Evolutionary conservation across 2,888 invertebrate genomes (phyloP), one percentile per base, ranked within the genome.

Genomic region (Muschampia plurimacula): DNA sequence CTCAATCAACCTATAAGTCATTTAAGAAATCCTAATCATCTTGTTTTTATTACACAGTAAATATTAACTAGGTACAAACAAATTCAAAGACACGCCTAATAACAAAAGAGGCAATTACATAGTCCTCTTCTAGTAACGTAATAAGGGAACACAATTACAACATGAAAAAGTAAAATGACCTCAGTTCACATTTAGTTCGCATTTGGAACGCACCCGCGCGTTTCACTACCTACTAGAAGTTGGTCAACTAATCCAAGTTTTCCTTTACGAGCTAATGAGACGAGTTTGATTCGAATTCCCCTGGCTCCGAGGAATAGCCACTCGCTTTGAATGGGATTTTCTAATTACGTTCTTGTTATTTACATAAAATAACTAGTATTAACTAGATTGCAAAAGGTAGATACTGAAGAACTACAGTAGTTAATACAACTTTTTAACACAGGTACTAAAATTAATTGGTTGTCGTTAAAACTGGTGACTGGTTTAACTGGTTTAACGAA

Each of bases 201-300:
- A 74, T 76, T 77, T 74, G 72, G 76, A 72, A 75, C 75, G 75
- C 77, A 76, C 72, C 73, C 68, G 78, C 76, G 75, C 72, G 72
- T 72, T 72, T 72, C 76, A 77, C 76, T 79, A 74, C 62, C 84
- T 83, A 81, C 87, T 86, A 82, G 81, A 88, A 93, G 89, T 92
- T 91, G 90, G 86, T 88, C 90, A 93, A 93, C 93, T 93, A 93
- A 93, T 93, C 90, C 92, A 93, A 93, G 92, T 93, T 93, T 92
- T 92, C 91, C 91, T 89, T 88, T 89, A 89, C 91, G 83, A 85
- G 85, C 89, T 93, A 93, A 93, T 93, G 92, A 93, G 91, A 89
- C 89, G 92, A 92, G 91, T 92, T 93, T 92, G 91, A 93, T 92
- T 90, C 87, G 89, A 88, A 91, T 89, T 89, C 87, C 83, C 86